phyloP scores from a whole-genome alignment of 2,113 vertebrate species.

The Podiceps cristatus region DNA sequence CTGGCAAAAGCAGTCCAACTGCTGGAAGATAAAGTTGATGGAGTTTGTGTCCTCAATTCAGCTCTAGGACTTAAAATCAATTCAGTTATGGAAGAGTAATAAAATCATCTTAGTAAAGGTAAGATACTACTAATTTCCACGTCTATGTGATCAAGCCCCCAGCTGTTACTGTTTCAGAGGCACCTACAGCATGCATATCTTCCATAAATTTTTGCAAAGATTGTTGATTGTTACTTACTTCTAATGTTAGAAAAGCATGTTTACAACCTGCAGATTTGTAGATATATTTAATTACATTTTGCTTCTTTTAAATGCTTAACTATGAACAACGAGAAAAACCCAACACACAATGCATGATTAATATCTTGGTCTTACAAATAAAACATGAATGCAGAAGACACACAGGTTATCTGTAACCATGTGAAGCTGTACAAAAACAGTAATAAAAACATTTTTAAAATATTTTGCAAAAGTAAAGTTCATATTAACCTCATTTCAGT shows the following conservation, averaged over 20 bases:
- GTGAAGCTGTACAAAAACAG: neutral
- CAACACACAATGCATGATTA: neutral
- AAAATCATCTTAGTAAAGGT: neutral
- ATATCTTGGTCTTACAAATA: neutral
- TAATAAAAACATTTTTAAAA: neutral
- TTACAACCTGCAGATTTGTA: neutral
- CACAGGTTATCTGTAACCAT: neutral
- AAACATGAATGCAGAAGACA: neutral
- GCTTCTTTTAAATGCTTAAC: neutral
- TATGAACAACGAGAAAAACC: neutral
- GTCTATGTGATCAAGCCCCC: neutral
- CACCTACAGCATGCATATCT: neutral
- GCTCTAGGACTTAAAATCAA: conserved; percentile 13
- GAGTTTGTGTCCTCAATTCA: conserved; percentile 16
- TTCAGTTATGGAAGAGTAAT: neutral
- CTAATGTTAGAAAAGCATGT: neutral
- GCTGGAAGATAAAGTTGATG: conserved; percentile 17
- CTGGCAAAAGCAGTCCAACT: neutral
- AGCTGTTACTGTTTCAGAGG: neutral
- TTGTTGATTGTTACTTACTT: neutral
- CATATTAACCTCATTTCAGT: neutral
- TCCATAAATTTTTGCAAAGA: neutral
- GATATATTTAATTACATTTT: neutral
- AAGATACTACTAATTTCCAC: neutral
- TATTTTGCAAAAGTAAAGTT: neutral